Conservation (phyloP, 2,113 vertebrate genomes). For the Polypterus senegalus region DNA sequence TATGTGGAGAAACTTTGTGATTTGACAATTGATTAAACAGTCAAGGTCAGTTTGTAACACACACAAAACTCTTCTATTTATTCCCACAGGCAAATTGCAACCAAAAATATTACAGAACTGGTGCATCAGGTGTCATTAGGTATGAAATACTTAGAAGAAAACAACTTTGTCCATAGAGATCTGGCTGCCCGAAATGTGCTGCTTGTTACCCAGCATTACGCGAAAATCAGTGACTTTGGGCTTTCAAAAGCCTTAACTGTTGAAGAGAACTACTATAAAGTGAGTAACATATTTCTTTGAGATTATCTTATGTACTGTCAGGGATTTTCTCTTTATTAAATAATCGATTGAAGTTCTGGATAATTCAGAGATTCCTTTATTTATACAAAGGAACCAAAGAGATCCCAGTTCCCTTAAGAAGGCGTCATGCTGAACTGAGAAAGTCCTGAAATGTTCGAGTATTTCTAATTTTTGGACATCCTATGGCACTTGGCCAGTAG, state of each 20-base stretch:
- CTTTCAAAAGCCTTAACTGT: constrained; percentile 85
- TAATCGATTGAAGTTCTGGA: no score
- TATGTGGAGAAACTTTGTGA: no score
- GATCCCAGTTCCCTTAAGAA: no score
- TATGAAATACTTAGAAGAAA: constrained; percentile 93
- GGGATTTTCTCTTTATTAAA: no score
- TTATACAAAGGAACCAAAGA: no score
- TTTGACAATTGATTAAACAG: no score
- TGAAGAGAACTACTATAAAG: constrained; percentile 70
- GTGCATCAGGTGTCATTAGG: constrained; percentile 94
- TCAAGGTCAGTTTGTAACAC: background rate
- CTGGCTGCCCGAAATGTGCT: constrained; percentile 91
- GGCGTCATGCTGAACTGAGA: no score
- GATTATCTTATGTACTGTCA: no score
- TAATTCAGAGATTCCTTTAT: no score
- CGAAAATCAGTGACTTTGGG: constrained; percentile 98
- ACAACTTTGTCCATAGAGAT: constrained; percentile 91
- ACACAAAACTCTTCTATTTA: constrained; percentile 2
- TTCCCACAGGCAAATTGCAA: constrained; percentile 52
- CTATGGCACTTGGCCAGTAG: no score
- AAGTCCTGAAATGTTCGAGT: no score
- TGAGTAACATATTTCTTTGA: constrained; percentile 25
- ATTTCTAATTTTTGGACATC: no score
- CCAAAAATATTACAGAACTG: constrained; percentile 86
- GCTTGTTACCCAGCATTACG: constrained; percentile 91